These are phyloP conservation scores for Cosmorhoe ocellata DNA, from an alignment of 2,888 invertebrate genomes.

Conservation along the genomic window DNA sequence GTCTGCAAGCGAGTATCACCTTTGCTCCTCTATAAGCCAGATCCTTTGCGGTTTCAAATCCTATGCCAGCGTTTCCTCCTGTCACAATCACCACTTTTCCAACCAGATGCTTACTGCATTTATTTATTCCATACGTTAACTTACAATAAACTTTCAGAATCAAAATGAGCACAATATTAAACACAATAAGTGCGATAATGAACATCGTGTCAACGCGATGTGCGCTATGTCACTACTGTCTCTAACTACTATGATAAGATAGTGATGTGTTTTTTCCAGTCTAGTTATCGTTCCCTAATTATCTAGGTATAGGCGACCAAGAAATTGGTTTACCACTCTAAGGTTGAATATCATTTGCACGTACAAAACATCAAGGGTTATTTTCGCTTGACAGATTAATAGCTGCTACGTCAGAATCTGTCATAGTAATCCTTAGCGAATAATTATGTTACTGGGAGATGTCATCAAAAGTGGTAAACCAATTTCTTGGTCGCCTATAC, in stretches of 20 bases:
- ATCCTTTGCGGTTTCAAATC: slow-evolving; percentile 88
- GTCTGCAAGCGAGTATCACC: slow-evolving; percentile 91
- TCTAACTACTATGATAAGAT: neutral
- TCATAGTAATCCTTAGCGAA: too few species aligned
- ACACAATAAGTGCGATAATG: slow-evolving; percentile 33
- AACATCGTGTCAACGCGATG: slow-evolving; percentile 35
- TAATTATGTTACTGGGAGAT: too few species aligned
- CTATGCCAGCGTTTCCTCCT: slow-evolving; percentile 91
- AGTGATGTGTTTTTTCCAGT: too few species aligned
- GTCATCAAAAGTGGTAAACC: too few species aligned
- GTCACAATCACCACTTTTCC: slow-evolving; percentile 93
- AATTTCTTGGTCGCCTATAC: too few species aligned
- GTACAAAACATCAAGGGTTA: too few species aligned
- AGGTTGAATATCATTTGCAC: too few species aligned
- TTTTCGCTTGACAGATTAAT: too few species aligned
- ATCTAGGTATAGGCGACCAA: too few species aligned
- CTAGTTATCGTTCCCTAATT: too few species aligned
- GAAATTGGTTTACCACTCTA: too few species aligned
- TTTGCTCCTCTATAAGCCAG: slow-evolving; percentile 88
- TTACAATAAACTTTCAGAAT: slow-evolving; percentile 41
- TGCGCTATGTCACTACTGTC: neutral
- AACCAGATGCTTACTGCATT: slow-evolving; percentile 76
- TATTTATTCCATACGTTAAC: slow-evolving; percentile 54
- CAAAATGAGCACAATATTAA: slow-evolving; percentile 33
- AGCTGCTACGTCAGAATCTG: too few species aligned